Conservation (phyloP, 2,888 invertebrate genomes). For the Sinhomidia bicolor region DNA sequence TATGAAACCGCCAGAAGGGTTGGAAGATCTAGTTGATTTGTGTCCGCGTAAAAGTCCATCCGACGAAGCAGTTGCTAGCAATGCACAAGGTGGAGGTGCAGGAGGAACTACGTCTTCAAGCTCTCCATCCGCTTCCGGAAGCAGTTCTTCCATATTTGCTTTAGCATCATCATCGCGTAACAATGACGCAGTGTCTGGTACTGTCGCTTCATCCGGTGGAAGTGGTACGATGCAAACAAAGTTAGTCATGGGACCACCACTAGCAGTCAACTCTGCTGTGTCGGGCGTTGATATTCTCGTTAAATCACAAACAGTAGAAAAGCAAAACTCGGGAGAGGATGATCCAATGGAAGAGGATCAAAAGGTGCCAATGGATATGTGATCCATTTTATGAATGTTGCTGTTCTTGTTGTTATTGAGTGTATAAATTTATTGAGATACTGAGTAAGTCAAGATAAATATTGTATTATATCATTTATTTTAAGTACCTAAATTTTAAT, state of each 20-base stretch:
- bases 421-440: neutral
- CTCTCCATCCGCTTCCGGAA: conserved; percentile 48
- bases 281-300: conserved; percentile 25
- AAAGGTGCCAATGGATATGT: conserved; percentile 76
- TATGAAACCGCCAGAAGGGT: conserved; percentile 89
- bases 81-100: conserved; percentile 1
- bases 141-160: conserved; percentile 31
- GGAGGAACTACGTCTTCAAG: neutral
- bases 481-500: conserved; percentile 57
- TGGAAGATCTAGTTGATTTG: conserved; percentile 87
- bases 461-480: conserved; percentile 11
- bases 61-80: conserved; percentile 25
- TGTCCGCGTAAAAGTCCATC: conserved; percentile 52
- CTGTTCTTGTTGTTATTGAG: conserved; percentile 18
- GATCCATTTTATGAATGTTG: conserved; percentile 69
- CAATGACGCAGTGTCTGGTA: neutral
- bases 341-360: conserved; percentile 74
- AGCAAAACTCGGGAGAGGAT: conserved; percentile 31
- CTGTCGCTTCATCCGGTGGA: neutral
- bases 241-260: conserved; percentile 51
- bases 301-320: conserved; percentile 7
- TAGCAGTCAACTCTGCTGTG: neutral
- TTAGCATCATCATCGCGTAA: conserved; percentile 8
- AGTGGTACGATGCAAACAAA: conserved; percentile 10
- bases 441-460: no score